A percentile compares a stretch with the other conserved stretches of the same genome.
These are phyloP conservation scores for Leptopilina myrica DNA, from an alignment of 2,888 invertebrate genomes.

Conservation along the genomic window DNA sequence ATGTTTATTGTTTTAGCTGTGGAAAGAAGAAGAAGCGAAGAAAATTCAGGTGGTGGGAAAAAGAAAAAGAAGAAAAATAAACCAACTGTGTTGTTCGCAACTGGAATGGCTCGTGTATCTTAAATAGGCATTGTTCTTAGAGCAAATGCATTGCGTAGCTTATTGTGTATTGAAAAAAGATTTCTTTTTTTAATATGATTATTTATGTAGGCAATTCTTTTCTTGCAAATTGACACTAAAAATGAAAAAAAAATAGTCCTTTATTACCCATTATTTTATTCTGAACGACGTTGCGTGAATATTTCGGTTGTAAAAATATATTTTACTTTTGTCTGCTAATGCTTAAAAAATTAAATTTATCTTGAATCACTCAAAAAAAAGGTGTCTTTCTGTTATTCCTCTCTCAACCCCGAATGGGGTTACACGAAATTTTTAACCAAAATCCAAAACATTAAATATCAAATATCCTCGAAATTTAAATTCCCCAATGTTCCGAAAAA, in stretches of 20 bases:
- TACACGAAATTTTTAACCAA: no score
- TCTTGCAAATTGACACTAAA: not conserved
- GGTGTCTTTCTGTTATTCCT: not conserved
- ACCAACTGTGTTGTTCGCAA: constrained; percentile 86
- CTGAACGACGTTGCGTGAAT: not conserved
- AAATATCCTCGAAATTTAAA: no score
- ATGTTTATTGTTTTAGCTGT: constrained; percentile 17
- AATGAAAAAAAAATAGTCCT: constrained; percentile 12
- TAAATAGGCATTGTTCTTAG: constrained; percentile 54
- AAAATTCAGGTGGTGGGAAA: constrained; percentile 67
- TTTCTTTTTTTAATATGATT: not conserved
- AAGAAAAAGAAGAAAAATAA: constrained; percentile 87
- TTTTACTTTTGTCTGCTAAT: constrained; percentile 46
- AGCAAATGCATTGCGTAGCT: constrained; percentile 5
- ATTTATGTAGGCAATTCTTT: not conserved
- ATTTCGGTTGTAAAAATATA: constrained; percentile 45
- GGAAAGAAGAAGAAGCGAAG: constrained; percentile 44
- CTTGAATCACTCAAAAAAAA: not conserved
- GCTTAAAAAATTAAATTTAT: constrained; percentile 59
- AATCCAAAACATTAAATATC: no score
- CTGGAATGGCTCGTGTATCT: constrained; percentile 75
- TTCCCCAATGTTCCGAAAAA: no score
- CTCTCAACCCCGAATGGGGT: no score
- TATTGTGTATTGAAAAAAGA: not conserved
- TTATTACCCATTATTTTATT: constrained; percentile 15